A percentile compares a stretch with the other conserved stretches of the same genome.
Evolutionary conservation across 2,113 vertebrate genomes (phyloP).

Genomic region (Pantherophis guttatus): DNA sequence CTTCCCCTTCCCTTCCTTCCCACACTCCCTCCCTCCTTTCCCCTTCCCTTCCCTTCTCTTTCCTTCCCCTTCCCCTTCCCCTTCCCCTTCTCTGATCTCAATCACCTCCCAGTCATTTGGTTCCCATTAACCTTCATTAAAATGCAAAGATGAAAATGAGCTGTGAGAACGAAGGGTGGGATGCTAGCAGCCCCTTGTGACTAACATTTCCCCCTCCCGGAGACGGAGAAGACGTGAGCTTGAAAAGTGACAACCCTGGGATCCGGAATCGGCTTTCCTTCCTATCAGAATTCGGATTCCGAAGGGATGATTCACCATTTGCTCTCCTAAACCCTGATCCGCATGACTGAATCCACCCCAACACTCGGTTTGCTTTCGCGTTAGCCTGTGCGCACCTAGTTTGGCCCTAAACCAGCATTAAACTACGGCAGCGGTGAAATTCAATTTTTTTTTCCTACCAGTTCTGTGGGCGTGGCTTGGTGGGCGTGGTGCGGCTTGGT

Average conservation of each 20-base stretch:
- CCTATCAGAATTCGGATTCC: neutral
- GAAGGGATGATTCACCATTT: rapidly evolving
- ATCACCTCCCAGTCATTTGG: neutral
- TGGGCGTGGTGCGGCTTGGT: too few species aligned
- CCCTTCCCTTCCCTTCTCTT: too few species aligned
- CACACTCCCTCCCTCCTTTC: too few species aligned
- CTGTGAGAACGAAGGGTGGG: neutral
- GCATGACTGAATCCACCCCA: neutral
- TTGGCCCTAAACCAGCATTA: neutral
- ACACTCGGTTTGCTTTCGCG: rapidly evolving
- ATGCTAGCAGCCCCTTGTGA: neutral
- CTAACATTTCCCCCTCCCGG: neutral
- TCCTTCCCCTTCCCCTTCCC: too few species aligned
- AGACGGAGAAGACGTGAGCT: neutral
- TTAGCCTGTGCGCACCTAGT: neutral
- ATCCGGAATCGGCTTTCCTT: neutral
- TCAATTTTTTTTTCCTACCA: too few species aligned
- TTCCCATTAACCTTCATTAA: neutral
- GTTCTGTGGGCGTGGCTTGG: too few species aligned
- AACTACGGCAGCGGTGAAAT: neutral
- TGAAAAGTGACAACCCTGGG: neutral
- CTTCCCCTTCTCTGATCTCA: neutral
- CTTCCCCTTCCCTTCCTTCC: too few species aligned
- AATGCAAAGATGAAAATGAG: neutral
- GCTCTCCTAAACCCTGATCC: neutral